Conservation (phyloP, 2,888 invertebrate genomes). For the Lycia hirtaria region DNA sequence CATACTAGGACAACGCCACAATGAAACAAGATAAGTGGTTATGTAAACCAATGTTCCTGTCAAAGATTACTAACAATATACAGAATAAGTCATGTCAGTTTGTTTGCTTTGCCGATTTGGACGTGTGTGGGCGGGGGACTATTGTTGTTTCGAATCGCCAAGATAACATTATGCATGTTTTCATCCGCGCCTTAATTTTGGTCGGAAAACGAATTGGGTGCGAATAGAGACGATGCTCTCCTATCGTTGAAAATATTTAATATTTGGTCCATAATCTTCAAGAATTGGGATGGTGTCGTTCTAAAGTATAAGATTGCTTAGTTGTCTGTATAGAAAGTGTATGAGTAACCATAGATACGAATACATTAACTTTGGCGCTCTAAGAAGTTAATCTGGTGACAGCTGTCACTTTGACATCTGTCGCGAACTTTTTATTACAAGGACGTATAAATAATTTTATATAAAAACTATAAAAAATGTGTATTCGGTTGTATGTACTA, state of each 20-base stretch:
- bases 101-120: conserved; percentile 54
- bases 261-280: not conserved
- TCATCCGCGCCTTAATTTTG: conserved; percentile 11
- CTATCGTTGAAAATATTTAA: not conserved
- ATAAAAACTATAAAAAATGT: too few relatives aligned
- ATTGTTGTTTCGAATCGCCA: conserved; percentile 44
- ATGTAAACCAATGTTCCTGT: conserved; percentile 38
- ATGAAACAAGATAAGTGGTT: conserved; percentile 33
- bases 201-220: conserved; percentile 9
- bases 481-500: too few relatives aligned
- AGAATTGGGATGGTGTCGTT: not conserved
- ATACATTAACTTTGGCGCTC: too few relatives aligned
- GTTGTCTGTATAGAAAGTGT: too few relatives aligned
- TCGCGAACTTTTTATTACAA: too few relatives aligned
- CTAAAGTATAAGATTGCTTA: too few relatives aligned
- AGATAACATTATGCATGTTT: conserved; percentile 37
- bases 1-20: conserved; percentile 25
- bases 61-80: conserved; percentile 38
- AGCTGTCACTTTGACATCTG: too few relatives aligned
- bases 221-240: conserved; percentile 9
- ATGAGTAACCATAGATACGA: too few relatives aligned
- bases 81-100: conserved; percentile 49
- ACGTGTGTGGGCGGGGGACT: conserved; percentile 49
- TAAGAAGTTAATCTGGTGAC: too few relatives aligned
- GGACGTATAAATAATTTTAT: too few relatives aligned